These are phyloP conservation scores for Halyomorpha halys DNA, from an alignment of 1,140 invertebrate species.

Conservation along the genomic window DNA sequence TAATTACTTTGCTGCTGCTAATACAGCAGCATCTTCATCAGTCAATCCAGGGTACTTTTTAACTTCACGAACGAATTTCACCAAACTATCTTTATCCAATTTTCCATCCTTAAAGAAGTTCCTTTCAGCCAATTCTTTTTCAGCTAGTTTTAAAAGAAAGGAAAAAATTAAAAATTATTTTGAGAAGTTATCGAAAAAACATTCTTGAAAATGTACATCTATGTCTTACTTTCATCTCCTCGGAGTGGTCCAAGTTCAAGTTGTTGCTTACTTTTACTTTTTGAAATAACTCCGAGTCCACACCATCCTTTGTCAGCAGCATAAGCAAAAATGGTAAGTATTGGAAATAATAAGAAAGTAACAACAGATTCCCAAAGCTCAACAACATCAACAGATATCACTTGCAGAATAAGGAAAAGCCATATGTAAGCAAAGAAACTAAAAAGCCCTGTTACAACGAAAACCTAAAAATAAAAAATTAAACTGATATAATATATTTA, in stretches of 20 bases:
- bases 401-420: slow-evolving; percentile 47
- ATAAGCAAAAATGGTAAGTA: slow-evolving; percentile 44
- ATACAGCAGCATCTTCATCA: slow-evolving; percentile 47
- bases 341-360: slow-evolving; percentile 50
- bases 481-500: too few species aligned
- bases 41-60: slow-evolving; percentile 44
- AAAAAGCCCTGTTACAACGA: slow-evolving; percentile 46
- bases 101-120: slow-evolving; percentile 40
- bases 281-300: slow-evolving; percentile 30
- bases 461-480: slow-evolving; percentile 38
- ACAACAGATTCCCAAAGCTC: slow-evolving; percentile 53
- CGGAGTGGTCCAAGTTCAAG: slow-evolving; percentile 39
- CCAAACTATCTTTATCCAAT: slow-evolving; percentile 40
- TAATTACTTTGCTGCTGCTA: slow-evolving; percentile 45
- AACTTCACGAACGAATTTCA: slow-evolving; percentile 45
- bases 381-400: slow-evolving; percentile 40
- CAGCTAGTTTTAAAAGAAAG: slow-evolving; percentile 32
- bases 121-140: slow-evolving; percentile 35
- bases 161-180: not conserved
- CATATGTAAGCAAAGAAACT: slow-evolving; percentile 54
- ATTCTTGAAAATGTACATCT: not conserved
- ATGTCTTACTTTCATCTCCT: slow-evolving; percentile 27
- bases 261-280: slow-evolving; percentile 35
- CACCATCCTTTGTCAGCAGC: slow-evolving; percentile 41
- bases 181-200: not conserved